These are phyloP conservation scores for Cynopterus sphinx DNA, from an alignment of 2,797 vertebrate genomes.

Conservation along the genomic window DNA sequence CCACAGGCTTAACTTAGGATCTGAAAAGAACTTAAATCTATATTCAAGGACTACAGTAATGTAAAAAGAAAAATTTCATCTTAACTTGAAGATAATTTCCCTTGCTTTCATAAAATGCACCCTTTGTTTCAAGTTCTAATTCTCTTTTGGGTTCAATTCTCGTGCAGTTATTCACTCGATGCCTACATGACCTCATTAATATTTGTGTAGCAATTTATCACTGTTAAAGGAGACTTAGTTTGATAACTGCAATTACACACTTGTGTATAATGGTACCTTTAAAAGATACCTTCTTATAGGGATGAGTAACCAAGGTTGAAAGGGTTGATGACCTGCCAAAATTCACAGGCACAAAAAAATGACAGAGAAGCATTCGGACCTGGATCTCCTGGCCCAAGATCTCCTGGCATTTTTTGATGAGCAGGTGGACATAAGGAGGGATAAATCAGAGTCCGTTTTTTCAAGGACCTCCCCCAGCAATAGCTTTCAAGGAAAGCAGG, in stretches of 20 bases:
- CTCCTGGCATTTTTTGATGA: neutral
- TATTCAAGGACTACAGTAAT: neutral
- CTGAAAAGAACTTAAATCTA: neutral
- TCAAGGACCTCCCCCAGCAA: neutral
- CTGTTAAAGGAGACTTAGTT: neutral
- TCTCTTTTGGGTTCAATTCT: neutral
- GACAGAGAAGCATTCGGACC: neutral
- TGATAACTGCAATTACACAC: neutral
- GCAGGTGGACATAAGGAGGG: neutral
- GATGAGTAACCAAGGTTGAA: neutral
- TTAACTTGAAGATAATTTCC: neutral
- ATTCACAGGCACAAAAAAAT: neutral
- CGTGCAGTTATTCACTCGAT: neutral
- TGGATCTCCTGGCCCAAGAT: neutral
- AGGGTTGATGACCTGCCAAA: neutral
- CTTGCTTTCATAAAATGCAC: neutral
- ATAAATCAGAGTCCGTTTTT: neutral
- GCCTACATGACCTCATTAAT: neutral
- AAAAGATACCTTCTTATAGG: neutral
- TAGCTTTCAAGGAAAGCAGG: constrained; percentile 63
- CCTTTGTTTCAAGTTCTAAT: neutral
- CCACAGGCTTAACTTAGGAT: neutral
- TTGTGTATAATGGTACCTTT: neutral
- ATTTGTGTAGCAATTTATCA: neutral
- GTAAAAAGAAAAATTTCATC: neutral